Base-by-base conservation (phyloP, 2,888 invertebrate genomes). In the Ennomos erosarius region DNA sequence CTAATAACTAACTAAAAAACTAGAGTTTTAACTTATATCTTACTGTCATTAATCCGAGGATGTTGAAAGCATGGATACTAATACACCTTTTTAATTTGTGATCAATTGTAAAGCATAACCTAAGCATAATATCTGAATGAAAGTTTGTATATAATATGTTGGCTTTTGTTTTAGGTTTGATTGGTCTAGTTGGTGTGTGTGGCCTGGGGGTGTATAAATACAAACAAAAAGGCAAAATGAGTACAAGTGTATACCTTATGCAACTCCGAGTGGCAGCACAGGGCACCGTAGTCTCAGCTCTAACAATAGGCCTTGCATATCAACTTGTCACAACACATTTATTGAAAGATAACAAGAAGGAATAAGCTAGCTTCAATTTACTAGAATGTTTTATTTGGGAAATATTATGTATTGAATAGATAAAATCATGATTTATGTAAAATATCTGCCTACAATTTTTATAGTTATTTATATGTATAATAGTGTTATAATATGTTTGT, bases 251-350 rank as follows among this genome's bases (percentile, higher is more conserved):
- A 1, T 98, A 95, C 86, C 93, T 95, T 68, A 97, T 98, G 95
- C 97, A 97, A 74, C 93, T 97, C 12, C 94, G 98, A 86, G 97
- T 98, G 8, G 95, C 95, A 0, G 97, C 98, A 0, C 98, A 98
- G 82, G 96, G 97, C 26, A 95, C 96, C 4, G 96, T 97, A 0
- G 96, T 98, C 8, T 95, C 95, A 8, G 94, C 95, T 6, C 91
- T 98, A 52, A 95, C 96, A 0, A 63, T 95, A 49, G 97, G 97
- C 43, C 87, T 97, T 55, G 91, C 92, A 0, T 96, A 95, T 74
- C 92, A 93, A n/a, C 93, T 97, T 93, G 88, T 93, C 5, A 94
- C 91, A 52, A 93, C 95, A 46, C 87, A 87, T 75, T 39, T 92
- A 65, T 75, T 90, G 35, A 92, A 88, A 67, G 79, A 78, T 51